Evolutionary conservation across 2,797 vertebrate genomes (phyloP).

Genomic region (Enteromius mattozi): DNA sequence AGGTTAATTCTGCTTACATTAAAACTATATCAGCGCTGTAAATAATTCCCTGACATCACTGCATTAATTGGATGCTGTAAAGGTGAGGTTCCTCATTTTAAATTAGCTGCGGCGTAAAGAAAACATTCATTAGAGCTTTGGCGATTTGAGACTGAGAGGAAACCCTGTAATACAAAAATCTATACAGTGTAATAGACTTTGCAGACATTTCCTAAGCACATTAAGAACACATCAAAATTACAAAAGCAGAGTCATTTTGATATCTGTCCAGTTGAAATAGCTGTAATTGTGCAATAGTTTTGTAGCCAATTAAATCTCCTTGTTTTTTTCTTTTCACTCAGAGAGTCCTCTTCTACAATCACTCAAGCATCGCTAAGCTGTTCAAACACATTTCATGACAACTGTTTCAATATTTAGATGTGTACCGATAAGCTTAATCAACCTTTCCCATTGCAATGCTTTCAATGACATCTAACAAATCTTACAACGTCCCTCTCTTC

Average conservation of each 20-base stretch:
- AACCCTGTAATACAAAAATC: not conserved
- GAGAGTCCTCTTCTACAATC: not conserved
- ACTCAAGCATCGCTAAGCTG: not conserved
- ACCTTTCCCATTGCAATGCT: not conserved
- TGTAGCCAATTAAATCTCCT: not conserved
- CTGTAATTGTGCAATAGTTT: not conserved
- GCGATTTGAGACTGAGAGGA: not conserved
- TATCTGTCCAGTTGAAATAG: constrained; percentile 10
- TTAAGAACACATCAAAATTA: not conserved
- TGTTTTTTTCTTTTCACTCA: not conserved
- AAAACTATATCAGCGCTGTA: constrained; percentile 33
- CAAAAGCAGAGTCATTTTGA: not conserved
- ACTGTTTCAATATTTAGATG: constrained; percentile 38
- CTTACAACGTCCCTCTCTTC: not conserved
- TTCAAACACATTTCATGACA: constrained; percentile 7
- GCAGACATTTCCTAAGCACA: not conserved
- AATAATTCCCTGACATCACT: constrained; percentile 40
- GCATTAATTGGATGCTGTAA: constrained; percentile 43
- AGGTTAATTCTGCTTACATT: constrained; percentile 54
- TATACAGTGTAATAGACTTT: not conserved
- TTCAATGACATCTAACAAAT: constrained; percentile 34
- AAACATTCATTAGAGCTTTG: constrained; percentile 31
- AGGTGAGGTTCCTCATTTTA: constrained; percentile 47
- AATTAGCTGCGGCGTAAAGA: constrained; percentile 23
- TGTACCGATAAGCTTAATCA: constrained; percentile 31